Conservation (phyloP, 2,888 invertebrate genomes). For the Caenorhabditis zanzibari region DNA sequence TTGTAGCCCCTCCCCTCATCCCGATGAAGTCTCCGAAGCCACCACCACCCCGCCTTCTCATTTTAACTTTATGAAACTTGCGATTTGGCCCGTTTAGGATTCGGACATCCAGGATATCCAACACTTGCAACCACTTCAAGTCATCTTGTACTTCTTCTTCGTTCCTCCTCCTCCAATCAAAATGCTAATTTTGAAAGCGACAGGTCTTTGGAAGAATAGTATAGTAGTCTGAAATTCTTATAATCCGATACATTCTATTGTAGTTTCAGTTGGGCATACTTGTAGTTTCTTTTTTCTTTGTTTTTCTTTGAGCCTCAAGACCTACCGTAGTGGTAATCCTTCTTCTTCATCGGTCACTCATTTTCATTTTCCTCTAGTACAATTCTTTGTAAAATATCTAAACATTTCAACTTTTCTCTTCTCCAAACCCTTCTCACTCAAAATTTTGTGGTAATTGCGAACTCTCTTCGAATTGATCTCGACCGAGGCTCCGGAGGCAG, state of each 20-base stretch:
- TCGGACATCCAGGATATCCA: conserved; percentile 40
- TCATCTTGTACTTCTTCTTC: conserved; percentile 49
- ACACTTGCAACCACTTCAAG: conserved; percentile 49
- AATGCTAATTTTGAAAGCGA: conserved; percentile 47
- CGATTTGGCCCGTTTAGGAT: conserved; percentile 42
- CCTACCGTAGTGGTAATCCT: conserved; percentile 13
- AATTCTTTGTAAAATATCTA: conserved; percentile 55
- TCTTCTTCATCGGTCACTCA: conserved; percentile 26
- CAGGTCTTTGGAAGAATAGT: conserved; percentile 10
- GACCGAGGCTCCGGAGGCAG: not conserved
- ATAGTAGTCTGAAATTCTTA: conserved; percentile 14
- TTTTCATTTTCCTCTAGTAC: conserved; percentile 27
- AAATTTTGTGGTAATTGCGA: conserved; percentile 64
- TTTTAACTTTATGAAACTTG: conserved; percentile 67
- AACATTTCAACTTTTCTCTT: conserved; percentile 39
- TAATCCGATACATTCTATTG: not conserved
- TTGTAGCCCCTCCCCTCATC: conserved; percentile 44
- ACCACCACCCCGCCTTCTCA: conserved; percentile 44
- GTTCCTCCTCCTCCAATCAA: conserved; percentile 41
- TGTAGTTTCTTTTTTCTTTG: conserved; percentile 7
- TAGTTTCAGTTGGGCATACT: not conserved
- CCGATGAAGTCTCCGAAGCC: conserved; percentile 28
- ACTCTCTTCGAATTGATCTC: conserved; percentile 40
- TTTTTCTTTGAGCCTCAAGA: not conserved
- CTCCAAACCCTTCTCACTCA: not conserved